phyloP scores from a whole-genome alignment of 2,888 invertebrate species.

The Sthenelais limicola region DNA sequence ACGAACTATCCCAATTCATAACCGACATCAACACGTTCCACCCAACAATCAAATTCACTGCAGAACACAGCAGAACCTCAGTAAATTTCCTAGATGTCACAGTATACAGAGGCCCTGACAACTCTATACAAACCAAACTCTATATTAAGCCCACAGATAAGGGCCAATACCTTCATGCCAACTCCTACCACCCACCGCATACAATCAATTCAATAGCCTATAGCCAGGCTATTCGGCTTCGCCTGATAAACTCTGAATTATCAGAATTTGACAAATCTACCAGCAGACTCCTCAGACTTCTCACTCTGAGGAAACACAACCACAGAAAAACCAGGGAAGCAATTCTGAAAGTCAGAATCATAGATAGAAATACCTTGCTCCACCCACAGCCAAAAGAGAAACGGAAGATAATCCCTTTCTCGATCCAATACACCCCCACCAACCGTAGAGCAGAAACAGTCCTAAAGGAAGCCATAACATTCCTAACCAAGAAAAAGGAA shows the following conservation, averaged over 20 bases:
- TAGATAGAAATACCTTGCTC: background rate
- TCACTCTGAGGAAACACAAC: conserved; percentile 6
- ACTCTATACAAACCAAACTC: conserved; percentile 1
- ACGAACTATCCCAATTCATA: background rate
- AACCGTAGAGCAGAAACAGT: background rate
- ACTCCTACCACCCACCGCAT: conserved; percentile 1
- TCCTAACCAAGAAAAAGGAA: background rate
- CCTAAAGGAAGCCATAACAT: background rate
- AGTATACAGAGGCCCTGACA: background rate
- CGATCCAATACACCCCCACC: background rate
- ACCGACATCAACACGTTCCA: background rate
- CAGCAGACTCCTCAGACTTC: background rate
- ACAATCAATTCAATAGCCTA: conserved; percentile 3
- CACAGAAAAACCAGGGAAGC: background rate
- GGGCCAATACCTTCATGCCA: conserved; percentile 6
- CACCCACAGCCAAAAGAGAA: no score
- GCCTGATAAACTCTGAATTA: background rate
- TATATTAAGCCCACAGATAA: conserved; percentile 11
- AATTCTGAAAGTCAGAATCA: background rate
- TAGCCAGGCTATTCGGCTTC: background rate
- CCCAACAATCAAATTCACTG: conserved; percentile 28
- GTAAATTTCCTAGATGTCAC: conserved; percentile 28
- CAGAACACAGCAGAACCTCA: background rate
- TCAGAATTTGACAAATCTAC: background rate
- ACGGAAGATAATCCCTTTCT: background rate